These are phyloP conservation scores for Melanaphis sacchari DNA, from an alignment of 1,140 invertebrate species.

Conservation along the genomic window DNA sequence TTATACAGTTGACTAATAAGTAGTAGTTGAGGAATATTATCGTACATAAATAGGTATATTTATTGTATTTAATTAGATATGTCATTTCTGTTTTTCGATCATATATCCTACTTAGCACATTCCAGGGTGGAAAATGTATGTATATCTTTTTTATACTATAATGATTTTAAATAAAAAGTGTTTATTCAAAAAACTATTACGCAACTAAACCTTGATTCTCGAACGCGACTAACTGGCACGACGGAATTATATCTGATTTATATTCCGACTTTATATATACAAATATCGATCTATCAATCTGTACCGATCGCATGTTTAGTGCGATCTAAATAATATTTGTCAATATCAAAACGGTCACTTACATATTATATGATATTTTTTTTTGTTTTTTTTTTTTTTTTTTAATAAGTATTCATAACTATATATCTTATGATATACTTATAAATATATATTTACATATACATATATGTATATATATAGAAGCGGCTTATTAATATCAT, in stretches of 20 bases:
- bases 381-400: not conserved
- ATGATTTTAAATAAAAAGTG: not conserved
- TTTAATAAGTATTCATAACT: not conserved
- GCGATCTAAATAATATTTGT: not conserved
- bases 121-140: not conserved
- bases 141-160: not conserved
- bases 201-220: not conserved
- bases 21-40: too few relatives aligned
- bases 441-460: not conserved
- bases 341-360: not conserved
- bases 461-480: not conserved
- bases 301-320: not conserved
- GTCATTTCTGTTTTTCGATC: not conserved
- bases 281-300: not conserved
- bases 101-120: too few relatives aligned
- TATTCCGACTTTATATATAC: not conserved
- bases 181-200: not conserved
- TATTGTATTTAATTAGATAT: not conserved
- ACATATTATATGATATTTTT: not conserved
- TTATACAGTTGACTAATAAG: not conserved
- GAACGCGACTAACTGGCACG: not conserved
- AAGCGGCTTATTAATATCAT: not conserved
- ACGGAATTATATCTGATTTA: slow-evolving; percentile 14
- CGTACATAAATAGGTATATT: not conserved
- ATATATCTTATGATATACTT: not conserved